Conservation (phyloP, 2,797 vertebrate species). For the Danio tinwini region DNA sequence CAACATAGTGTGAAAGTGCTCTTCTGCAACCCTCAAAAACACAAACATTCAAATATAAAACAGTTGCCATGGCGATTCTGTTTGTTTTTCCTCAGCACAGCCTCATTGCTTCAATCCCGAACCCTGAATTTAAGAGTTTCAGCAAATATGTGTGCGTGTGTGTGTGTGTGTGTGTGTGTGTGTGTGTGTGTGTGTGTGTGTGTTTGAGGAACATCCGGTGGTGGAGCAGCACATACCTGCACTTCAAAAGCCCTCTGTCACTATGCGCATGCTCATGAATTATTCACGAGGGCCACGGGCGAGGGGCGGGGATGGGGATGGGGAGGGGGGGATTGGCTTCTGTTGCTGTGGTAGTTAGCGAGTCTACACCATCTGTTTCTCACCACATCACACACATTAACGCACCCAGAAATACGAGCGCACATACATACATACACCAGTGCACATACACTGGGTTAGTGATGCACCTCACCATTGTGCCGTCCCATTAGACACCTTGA, state of each 20-base stretch:
- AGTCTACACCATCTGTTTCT: conserved; percentile 81
- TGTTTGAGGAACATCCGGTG: conserved; percentile 28
- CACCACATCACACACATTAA: conserved; percentile 62
- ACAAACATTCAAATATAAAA: conserved; percentile 57
- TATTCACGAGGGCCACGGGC: conserved; percentile 70
- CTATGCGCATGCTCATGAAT: conserved; percentile 76
- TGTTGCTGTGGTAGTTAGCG: conserved; percentile 74
- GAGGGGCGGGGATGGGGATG: conserved; percentile 54
- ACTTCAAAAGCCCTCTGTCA: conserved; percentile 78
- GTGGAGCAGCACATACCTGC: conserved; percentile 68
- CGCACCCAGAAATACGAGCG: conserved; percentile 37
- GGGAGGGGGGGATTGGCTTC: conserved; percentile 58
- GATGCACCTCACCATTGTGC: conserved; percentile 30
- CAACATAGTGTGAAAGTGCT: conserved; percentile 9
- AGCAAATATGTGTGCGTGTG: conserved; percentile 5
- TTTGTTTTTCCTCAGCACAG: conserved; percentile 58
- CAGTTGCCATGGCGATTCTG: conserved; percentile 46
- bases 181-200: conserved; percentile 10
- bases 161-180: conserved; percentile 19
- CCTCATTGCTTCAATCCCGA: conserved; percentile 34
- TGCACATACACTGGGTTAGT: conserved; percentile 10
- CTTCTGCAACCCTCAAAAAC: conserved; percentile 15
- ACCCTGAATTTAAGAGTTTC: neutral
- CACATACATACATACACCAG: conserved; percentile 34
- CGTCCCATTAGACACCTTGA: conserved; percentile 13